Base-by-base conservation (phyloP, 2,888 invertebrate species). In the Torymus auratus region DNA sequence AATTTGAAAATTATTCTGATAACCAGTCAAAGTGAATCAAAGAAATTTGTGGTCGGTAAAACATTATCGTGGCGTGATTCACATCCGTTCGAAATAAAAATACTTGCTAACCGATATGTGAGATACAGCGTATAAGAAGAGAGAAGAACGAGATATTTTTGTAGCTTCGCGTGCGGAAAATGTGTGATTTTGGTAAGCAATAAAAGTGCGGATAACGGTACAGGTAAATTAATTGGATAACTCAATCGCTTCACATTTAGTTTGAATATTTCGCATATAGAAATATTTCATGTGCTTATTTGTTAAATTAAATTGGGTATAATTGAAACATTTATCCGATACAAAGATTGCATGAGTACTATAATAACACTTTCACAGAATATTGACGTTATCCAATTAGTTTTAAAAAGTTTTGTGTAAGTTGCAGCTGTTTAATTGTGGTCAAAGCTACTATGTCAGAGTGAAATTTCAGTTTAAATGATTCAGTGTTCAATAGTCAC, bases 71-170 rank as follows among this genome's bases (percentile, higher is more conserved):
- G 50, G 2, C 28, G 20, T 23, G 20, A 14, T 68, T 76, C 14
- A 62, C 70, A 58, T 58, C 58, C 7, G 23, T 15, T 28, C 23
- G 65, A 60, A 2, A 64, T 50, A 14, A 52, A 56, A 72, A 61
- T 52, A 64, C 17, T 64, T 23, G 70, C 50, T 70, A 41, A 71
- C 58, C 65, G 4, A 56, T 58, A 23, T n/a, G 74, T 50, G 58
- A 62, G 15, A 50, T 50, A 23, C 64, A 56, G 67, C 17, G 23
- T 67, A 60, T 69, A 67, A 41, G 52, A 67, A 52, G 60, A 65
- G 28, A 67, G n/a, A 64, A 65, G 65, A 83, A 56, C 53, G 77
- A 83, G 83, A 83, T 86, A 86, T 86, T 86, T 86, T 86, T 86
- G 72, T 86, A 80, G 70, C 20, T 53, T 28, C 53, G 14, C 7